Percentiles rank a stretch among this genome's conserved stretches.
These are phyloP conservation scores for Quadroppia sp. DNA, from an alignment of 2,888 invertebrate genomes.

Conservation along the genomic window DNA sequence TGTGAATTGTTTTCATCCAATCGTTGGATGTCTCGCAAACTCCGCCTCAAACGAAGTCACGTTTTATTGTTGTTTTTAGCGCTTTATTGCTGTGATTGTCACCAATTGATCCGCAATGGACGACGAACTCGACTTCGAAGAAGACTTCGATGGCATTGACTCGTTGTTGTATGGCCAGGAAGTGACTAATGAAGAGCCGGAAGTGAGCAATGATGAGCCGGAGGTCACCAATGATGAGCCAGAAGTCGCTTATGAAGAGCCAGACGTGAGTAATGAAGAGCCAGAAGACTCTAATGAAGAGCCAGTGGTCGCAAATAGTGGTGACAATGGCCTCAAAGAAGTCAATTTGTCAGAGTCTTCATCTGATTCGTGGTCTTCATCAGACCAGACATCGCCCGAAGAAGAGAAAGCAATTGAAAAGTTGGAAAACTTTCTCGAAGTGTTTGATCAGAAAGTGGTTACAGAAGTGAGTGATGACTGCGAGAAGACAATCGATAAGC, in stretches of 20 bases:
- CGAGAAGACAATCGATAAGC: background rate
- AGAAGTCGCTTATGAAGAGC: too few relatives aligned
- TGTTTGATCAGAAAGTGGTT: background rate
- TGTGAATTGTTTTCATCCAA: too few relatives aligned
- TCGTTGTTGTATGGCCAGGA: background rate
- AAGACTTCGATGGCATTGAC: background rate
- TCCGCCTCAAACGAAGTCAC: too few relatives aligned
- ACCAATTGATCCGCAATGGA: background rate
- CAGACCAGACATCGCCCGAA: background rate
- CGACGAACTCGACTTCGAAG: slow-evolving; percentile 3
- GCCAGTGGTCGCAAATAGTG: too few relatives aligned
- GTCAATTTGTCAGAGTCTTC: background rate
- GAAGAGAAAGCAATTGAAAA: background rate
- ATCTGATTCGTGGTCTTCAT: background rate
- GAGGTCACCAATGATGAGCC: background rate
- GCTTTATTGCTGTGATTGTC: background rate
- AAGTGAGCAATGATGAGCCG: background rate
- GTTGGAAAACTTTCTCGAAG: background rate
- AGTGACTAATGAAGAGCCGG: background rate
- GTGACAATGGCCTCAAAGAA: too few relatives aligned
- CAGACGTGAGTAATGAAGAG: too few relatives aligned
- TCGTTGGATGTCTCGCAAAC: too few relatives aligned
- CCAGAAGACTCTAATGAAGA: too few relatives aligned
- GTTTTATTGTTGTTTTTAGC: too few relatives aligned
- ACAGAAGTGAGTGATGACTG: background rate